Percentiles rank a stretch among this genome's conserved stretches.
Evolutionary conservation across 2,888 invertebrate species (phyloP).

Genomic region (Drosophila glabriapex): DNA sequence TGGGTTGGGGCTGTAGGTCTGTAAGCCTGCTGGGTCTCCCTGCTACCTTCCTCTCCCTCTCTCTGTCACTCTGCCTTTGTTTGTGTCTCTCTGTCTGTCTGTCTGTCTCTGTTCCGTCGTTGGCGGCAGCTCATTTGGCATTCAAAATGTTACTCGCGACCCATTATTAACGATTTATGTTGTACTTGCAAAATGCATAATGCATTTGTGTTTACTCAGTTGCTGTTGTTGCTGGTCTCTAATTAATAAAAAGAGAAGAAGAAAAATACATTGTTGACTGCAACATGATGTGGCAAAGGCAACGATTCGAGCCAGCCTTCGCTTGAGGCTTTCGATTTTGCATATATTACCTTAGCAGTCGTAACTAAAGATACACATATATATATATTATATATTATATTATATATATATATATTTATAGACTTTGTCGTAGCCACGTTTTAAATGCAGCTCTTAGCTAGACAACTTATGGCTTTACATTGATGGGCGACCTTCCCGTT

Average conservation of each 20-base stretch:
- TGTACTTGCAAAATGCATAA: constrained; percentile 61
- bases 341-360: constrained; percentile 22
- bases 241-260: constrained; percentile 31
- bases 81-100: neutral
- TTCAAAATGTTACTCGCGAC: constrained; percentile 63
- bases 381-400: too few relatives aligned
- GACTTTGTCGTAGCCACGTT: constrained; percentile 6
- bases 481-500: constrained; percentile 56
- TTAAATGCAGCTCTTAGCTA: constrained; percentile 38
- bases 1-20: constrained; percentile 20
- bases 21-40: neutral
- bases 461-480: constrained; percentile 49
- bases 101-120: neutral
- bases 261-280: constrained; percentile 9
- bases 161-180: constrained; percentile 69
- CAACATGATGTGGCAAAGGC: constrained; percentile 35
- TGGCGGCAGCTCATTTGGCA: constrained; percentile 64
- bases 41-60: neutral
- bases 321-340: constrained; percentile 56
- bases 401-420: neutral
- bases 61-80: neutral
- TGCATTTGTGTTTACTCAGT: constrained; percentile 45
- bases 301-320: constrained; percentile 49
- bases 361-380: neutral
- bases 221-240: constrained; percentile 10